Conservation (phyloP, 2,888 invertebrate species). For the Allygus modestus region DNA sequence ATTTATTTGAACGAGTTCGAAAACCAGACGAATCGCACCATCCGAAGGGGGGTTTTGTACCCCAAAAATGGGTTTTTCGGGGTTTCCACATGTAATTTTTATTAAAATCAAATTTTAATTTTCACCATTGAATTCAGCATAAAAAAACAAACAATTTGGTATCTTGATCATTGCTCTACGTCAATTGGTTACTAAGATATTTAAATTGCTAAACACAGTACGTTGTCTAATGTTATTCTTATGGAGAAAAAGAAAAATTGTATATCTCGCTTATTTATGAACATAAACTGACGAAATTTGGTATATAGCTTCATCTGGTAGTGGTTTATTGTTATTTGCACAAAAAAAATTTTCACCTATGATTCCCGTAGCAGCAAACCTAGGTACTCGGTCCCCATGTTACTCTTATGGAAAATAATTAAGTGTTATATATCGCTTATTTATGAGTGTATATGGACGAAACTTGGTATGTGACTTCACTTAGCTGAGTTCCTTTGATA, state of each 20-base stretch:
- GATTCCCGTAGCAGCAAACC: too few species aligned
- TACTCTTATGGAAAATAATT: too few species aligned
- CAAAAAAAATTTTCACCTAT: too few species aligned
- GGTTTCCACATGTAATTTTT: not conserved
- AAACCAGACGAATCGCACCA: not conserved
- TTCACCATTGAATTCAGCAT: not conserved
- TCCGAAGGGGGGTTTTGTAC: not conserved
- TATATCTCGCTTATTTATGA: not conserved
- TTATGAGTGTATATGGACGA: too few species aligned
- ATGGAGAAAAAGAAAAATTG: not conserved
- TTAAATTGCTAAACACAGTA: not conserved
- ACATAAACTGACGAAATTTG: not conserved
- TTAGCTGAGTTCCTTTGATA: too few species aligned
- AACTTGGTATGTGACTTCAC: too few species aligned
- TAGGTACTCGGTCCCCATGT: too few species aligned
- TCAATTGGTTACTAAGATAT: not conserved
- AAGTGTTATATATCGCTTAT: too few species aligned
- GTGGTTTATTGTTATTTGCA: too few species aligned
- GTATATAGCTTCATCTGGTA: not conserved
- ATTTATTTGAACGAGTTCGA: not conserved
- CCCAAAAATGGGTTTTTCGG: not conserved
- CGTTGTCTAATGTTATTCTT: not conserved
- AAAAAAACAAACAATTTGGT: not conserved
- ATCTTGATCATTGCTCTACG: not conserved
- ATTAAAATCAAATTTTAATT: not conserved